Evolutionary conservation across 2,113 vertebrate genomes (phyloP), one percentile per base, ranked within the genome.

Genomic region (Otis tarda): DNA sequence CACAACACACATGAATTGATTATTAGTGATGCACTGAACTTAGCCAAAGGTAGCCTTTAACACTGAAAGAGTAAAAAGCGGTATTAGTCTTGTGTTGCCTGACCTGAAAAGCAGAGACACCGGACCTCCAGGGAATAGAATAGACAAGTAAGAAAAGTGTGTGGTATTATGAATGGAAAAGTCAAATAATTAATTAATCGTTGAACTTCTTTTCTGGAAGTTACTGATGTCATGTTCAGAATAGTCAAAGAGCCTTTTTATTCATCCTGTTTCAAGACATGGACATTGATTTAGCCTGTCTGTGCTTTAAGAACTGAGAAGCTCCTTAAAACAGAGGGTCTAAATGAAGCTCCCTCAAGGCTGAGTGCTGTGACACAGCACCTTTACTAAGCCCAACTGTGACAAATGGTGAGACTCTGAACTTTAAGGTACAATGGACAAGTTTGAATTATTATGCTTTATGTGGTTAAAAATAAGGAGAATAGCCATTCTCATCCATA

Each of bases 381-480:
- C 7, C 53, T 68, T 63, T 57, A 49, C 57, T 65, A 60, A 43
- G 52, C 24, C 16, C 79, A 61, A 27, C 69, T 87, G 23, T 89
- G 88, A 91, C 41, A 87, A 89, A 96, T 74, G 12, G 8, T 9
- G 23, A 96, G 37, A 14, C 50, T 93, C 50, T 94, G 61, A 94
- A 95, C 81, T 94, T 60, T 59, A 79, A 73, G 84, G 86, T 81
- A 95, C 65, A 90, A 87, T 27, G 81, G 64, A 15, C 10, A 75
- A 28, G 21, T 88, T 93, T 88, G 53, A 96, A 90, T 94, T 78
- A 85, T 67, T 95, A 78, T 68, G 41, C 31, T 95, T 81, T 68
- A 60, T 28, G 17, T 21, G 50, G 27, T 81, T 86, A 82, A 92
- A 92, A 96, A 93, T 56, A 93, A 87, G 39, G 53, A 86, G 33